Evolutionary conservation across 2,797 vertebrate genomes (phyloP).

Genomic region (Odontamblyopus rebecca): DNA sequence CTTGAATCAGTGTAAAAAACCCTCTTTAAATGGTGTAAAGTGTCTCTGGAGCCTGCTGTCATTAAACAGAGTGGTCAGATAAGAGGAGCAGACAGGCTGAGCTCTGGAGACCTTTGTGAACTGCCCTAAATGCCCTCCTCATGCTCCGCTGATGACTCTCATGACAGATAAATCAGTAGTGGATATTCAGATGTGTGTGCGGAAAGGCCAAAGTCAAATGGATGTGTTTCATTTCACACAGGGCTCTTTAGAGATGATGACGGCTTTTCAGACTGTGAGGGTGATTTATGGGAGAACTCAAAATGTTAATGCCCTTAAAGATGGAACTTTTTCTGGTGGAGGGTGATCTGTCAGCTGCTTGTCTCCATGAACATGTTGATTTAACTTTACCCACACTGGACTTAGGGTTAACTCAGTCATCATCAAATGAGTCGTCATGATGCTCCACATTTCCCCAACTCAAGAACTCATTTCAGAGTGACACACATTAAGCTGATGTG

Average conservation of each 20-base stretch:
- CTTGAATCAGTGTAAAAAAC: not conserved
- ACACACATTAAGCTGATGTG: too few relatives aligned
- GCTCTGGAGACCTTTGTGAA: slow-evolving; percentile 29
- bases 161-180: slow-evolving; percentile 49
- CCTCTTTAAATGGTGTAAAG: not conserved
- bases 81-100: slow-evolving; percentile 18
- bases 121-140: slow-evolving; percentile 31
- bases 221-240: slow-evolving; percentile 37
- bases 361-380: not conserved
- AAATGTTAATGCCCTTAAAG: slow-evolving; percentile 19
- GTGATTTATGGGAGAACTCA: slow-evolving; percentile 28
- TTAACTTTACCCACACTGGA: too few relatives aligned
- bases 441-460: too few relatives aligned
- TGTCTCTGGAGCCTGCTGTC: not conserved
- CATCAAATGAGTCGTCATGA: too few relatives aligned
- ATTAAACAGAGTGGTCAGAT: not conserved
- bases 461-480: too few relatives aligned
- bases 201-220: slow-evolving; percentile 56
- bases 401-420: too few relatives aligned
- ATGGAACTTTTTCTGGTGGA: not conserved
- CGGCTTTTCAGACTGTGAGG: slow-evolving; percentile 21
- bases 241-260: slow-evolving; percentile 20
- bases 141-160: slow-evolving; percentile 25
- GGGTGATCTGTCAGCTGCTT: not conserved
- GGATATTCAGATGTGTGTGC: slow-evolving; percentile 43